Evolutionary conservation across 2,113 vertebrate genomes (phyloP), one percentile per base, ranked within the genome.

Genomic region (Myrmophylax atrothorax): DNA sequence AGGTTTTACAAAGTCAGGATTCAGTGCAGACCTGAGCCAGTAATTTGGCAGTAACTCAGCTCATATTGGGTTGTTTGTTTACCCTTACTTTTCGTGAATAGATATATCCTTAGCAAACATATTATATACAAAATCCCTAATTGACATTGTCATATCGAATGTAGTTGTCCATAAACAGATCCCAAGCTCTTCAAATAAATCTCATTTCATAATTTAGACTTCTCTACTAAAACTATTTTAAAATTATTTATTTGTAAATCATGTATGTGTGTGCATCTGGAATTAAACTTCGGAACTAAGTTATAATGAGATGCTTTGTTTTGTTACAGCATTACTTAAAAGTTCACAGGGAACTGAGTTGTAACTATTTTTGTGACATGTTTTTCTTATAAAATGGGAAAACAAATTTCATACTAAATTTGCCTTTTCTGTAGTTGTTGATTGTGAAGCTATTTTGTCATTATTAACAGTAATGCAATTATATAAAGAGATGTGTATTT

Each of bases 241-340:
- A 76, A 59, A 63, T 80, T 73, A 56, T 78, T 93, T 84, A 64
- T 63, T 56, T 72, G 18, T 88, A 63, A 86, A 58, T 74, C 4
- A 33, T 84, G 67, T 60, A 7, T 56, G 38, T 18, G 11, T 63
- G 19, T 50, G 31, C 46, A 22, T 24, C 33, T 58, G 53, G 88
- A 86, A 85, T 88, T 88, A 74, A 93, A 88, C 16, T 58, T 86
- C 63, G 93, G 58, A 80, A 80, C 52, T 42, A 88, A 83, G 31
- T 68, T 73, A 69, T 20, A 85, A 66, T 25, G 67, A 84, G 87
- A 63, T 72, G 55, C 29, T 72, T 52, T 42, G 10, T 8, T 85
- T 86, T 86, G 16, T 42, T 84, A 55, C 33, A 88, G 20, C 76
- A 77, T 92, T 83, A 47, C 55, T 62, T 84, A 66, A 86, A 88